These are phyloP conservation scores for Orientallactaga bullata DNA, from an alignment of 2,113 vertebrate species.

Conservation along the genomic window DNA sequence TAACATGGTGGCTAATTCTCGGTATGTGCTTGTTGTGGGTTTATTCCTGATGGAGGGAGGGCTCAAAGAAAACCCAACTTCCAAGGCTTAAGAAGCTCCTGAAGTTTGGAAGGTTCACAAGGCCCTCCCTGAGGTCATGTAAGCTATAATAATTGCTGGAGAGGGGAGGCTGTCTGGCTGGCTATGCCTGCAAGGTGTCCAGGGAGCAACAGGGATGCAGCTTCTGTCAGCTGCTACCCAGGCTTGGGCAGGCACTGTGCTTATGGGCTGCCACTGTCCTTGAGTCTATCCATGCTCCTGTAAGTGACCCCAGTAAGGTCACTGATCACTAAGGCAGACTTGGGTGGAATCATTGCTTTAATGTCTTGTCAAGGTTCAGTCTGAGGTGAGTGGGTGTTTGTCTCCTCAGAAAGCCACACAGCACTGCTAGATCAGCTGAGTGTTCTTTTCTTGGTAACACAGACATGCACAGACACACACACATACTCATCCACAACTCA, in stretches of 20 bases:
- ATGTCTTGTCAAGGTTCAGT: no score
- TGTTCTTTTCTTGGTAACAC: neutral
- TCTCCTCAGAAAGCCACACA: neutral
- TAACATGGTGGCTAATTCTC: neutral
- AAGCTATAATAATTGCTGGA: neutral
- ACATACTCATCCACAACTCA: neutral
- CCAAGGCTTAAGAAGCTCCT: neutral
- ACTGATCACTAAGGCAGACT: no score
- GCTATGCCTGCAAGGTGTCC: neutral
- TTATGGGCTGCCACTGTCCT: no score
- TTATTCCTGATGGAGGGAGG: neutral
- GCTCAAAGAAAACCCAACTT: no score
- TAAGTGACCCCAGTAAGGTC: neutral
- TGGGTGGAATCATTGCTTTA: neutral
- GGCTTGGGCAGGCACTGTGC: neutral
- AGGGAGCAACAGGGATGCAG: neutral
- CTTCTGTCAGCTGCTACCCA: neutral
- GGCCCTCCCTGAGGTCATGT: no score
- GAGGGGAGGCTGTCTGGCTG: neutral
- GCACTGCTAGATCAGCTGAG: no score
- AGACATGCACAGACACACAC: neutral
- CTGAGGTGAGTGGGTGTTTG: neutral
- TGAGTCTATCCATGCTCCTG: neutral
- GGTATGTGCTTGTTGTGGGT: neutral
- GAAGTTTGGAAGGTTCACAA: no score